Percentiles rank a stretch among this genome's conserved stretches.
phyloP scores from a whole-genome alignment of 2,113 vertebrate genomes.

The Ornithorhynchus anatinus region DNA sequence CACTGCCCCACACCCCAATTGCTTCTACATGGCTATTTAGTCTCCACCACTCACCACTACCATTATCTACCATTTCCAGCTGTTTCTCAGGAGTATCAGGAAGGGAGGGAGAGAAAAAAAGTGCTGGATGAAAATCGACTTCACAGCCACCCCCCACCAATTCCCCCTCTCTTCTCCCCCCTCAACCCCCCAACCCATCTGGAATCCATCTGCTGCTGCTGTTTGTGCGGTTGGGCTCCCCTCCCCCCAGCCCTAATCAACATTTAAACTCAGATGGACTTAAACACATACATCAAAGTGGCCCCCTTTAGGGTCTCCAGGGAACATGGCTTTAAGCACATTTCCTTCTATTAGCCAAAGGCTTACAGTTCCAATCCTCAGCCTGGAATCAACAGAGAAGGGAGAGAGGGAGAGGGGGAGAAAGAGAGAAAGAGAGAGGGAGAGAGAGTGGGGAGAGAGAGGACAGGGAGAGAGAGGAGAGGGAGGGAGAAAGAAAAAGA shows the following conservation, averaged over 20 bases:
- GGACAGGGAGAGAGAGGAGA: neutral
- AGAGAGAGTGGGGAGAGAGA: neutral
- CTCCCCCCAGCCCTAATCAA: constrained; percentile 32
- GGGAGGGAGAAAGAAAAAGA: neutral
- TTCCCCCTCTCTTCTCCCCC: constrained; percentile 4
- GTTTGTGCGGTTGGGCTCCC: constrained; percentile 27
- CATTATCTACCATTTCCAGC: neutral
- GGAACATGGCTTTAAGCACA: constrained; percentile 27
- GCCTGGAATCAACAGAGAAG: neutral
- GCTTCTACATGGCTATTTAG: too few species aligned
- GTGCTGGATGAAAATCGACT: neutral
- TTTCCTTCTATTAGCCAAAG: constrained; percentile 46
- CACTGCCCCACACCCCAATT: too few species aligned
- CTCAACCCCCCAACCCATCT: constrained; percentile 36
- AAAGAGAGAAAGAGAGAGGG: neutral
- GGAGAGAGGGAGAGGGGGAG: accelerated
- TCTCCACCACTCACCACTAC: too few species aligned
- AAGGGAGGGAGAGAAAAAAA: neutral
- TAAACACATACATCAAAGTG: constrained; percentile 67
- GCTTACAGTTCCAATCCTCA: neutral
- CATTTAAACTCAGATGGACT: constrained; percentile 41
- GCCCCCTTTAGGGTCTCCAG: neutral
- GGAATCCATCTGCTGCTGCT: constrained; percentile 65
- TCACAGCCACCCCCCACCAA: neutral
- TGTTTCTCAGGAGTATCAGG: neutral